A percentile compares a stretch with the other conserved stretches of the same genome.
phyloP scores from a whole-genome alignment of 2,113 vertebrate species.

The Peromyscus californicus region DNA sequence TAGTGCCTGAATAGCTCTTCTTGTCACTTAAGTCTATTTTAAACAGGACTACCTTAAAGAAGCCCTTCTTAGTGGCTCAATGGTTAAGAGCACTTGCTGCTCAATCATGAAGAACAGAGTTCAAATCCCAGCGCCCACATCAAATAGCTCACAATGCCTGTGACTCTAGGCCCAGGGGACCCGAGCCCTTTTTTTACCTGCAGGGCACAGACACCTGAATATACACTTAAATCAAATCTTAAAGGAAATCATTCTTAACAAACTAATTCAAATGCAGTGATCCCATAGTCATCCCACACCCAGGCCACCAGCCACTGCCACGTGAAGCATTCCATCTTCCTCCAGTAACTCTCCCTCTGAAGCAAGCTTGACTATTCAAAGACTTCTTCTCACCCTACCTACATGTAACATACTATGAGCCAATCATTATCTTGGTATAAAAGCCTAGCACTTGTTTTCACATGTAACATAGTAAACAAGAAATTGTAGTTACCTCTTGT shows the following conservation, averaged over 20 bases:
- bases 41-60: not conserved
- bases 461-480: slow-evolving; percentile 7
- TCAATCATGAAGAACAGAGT: not conserved
- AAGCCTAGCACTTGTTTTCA: slow-evolving; percentile 53
- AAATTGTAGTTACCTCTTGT: slow-evolving; percentile 92
- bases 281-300: not conserved
- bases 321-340: not conserved
- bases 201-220: not conserved
- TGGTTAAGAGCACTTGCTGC: not conserved
- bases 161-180: not conserved
- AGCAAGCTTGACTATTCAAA: not conserved
- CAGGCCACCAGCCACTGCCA: not conserved
- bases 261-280: not conserved
- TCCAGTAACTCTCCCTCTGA: slow-evolving; percentile 12
- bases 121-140: not conserved
- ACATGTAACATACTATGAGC: not conserved
- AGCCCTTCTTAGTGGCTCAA: not conserved
- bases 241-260: not conserved
- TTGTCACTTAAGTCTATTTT: not conserved
- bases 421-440: slow-evolving; percentile 43
- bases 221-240: not conserved
- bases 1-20: not conserved
- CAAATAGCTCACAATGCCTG: not conserved
- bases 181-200: not conserved
- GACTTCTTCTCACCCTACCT: not conserved